phyloP scores from a whole-genome alignment of 1,140 invertebrate species.

The Zaprionus capensis region DNA sequence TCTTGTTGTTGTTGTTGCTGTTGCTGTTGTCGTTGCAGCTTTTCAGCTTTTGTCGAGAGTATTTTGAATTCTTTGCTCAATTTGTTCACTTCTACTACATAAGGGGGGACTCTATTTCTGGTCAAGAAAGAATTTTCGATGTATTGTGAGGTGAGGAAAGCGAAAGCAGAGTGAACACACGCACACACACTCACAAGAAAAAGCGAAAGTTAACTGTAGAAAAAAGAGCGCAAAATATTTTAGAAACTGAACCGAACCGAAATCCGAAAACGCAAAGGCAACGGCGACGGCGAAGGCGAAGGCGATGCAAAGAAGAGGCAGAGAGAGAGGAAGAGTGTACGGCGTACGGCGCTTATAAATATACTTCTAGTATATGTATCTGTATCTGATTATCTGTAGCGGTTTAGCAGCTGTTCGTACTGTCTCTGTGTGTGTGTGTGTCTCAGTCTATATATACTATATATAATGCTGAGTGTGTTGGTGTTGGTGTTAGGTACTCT shows the following conservation, averaged over 20 bases:
- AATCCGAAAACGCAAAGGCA: neutral
- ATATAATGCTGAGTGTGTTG: slow-evolving; percentile 22
- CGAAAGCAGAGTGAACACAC: slow-evolving; percentile 38
- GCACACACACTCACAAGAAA: slow-evolving; percentile 16
- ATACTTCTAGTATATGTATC: slow-evolving; percentile 77
- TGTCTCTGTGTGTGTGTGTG: slow-evolving; percentile 18
- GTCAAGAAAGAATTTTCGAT: slow-evolving; percentile 43
- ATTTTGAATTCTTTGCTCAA: slow-evolving; percentile 3
- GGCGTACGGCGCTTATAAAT: slow-evolving; percentile 62
- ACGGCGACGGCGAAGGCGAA: neutral
- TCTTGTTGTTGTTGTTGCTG: slow-evolving; percentile 7
- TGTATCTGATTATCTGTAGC: slow-evolving; percentile 79
- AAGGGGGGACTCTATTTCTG: slow-evolving; percentile 31
- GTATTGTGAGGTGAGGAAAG: slow-evolving; percentile 30
- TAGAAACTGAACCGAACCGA: slow-evolving; percentile 44
- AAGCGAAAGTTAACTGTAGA: slow-evolving; percentile 57
- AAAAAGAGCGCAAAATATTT: slow-evolving; percentile 38
- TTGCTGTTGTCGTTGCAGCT: slow-evolving; percentile 12
- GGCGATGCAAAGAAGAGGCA: neutral
- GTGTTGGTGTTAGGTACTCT: neutral
- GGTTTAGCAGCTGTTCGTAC: slow-evolving; percentile 51
- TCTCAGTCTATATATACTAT: slow-evolving; percentile 45
- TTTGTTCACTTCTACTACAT: slow-evolving; percentile 21
- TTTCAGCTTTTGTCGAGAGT: slow-evolving; percentile 10
- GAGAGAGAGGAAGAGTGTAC: neutral